These are phyloP conservation scores for Lingula anatina DNA, from an alignment of 2,888 invertebrate genomes.

Conservation along the genomic window DNA sequence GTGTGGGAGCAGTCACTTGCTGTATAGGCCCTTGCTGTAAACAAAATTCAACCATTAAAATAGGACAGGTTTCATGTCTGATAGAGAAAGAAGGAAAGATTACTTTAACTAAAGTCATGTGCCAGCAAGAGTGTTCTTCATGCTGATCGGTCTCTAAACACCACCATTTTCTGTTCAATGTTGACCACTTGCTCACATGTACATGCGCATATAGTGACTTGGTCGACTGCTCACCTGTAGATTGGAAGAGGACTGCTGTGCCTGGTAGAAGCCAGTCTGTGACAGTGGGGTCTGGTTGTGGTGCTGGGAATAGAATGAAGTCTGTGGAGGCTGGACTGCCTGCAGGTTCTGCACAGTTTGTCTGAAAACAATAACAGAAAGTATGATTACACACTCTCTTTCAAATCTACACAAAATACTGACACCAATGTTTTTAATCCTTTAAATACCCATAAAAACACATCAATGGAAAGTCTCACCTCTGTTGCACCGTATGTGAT, in stretches of 20 bases:
- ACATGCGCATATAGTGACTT: not conserved
- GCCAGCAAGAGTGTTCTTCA: conserved; percentile 6
- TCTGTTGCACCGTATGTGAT: conserved; percentile 61
- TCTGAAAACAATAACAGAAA: too few relatives aligned
- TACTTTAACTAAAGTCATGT: conserved; percentile 6
- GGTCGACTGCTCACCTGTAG: conserved; percentile 25
- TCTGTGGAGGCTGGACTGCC: conserved; percentile 53
- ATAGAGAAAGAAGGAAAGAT: not conserved
- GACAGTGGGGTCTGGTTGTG: conserved; percentile 46
- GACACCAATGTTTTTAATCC: too few relatives aligned
- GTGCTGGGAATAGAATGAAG: conserved; percentile 43
- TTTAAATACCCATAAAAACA: not conserved
- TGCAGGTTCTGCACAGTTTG: conserved; percentile 40
- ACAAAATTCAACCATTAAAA: conserved; percentile 4
- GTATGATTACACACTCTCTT: too few relatives aligned
- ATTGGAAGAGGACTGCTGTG: conserved; percentile 31
- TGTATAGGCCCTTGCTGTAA: conserved; percentile 30
- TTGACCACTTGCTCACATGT: too few relatives aligned
- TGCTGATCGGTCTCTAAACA: too few relatives aligned
- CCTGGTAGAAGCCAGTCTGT: conserved; percentile 46
- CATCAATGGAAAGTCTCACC: conserved; percentile 53
- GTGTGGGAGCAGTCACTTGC: conserved; percentile 43
- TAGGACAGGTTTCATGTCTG: not conserved
- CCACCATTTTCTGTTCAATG: too few relatives aligned
- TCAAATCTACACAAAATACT: too few relatives aligned